Evolutionary conservation across 1,140 invertebrate genomes (phyloP).

Genomic region (Steinernema feltiae): DNA sequence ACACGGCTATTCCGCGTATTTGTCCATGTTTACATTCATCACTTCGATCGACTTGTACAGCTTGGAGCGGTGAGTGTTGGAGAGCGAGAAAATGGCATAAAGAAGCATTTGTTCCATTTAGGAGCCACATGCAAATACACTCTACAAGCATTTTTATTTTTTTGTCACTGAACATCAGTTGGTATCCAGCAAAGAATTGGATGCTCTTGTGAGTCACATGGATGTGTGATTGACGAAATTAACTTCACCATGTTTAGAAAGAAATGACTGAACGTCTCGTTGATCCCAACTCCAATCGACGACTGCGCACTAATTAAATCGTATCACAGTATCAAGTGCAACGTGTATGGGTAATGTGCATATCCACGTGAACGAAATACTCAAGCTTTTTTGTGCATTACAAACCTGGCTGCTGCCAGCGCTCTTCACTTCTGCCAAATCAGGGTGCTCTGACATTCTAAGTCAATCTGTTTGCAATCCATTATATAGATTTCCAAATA

Average conservation of each 20-base stretch:
- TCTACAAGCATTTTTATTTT: constrained; percentile 93
- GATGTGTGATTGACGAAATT: neutral
- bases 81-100: constrained; percentile 16
- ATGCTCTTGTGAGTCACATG: constrained; percentile 67
- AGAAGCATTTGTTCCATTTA: constrained; percentile 57
- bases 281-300: constrained; percentile 1
- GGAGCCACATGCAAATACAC: constrained; percentile 92
- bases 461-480: too few species aligned
- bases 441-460: too few species aligned
- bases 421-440: neutral
- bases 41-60: constrained; percentile 80
- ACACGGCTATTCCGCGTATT: constrained; percentile 85
- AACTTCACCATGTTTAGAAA: constrained; percentile 21
- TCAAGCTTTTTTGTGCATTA: neutral
- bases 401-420: neutral
- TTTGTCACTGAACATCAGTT: constrained; percentile 83
- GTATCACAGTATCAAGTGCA: neutral
- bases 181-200: constrained; percentile 76
- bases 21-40: constrained; percentile 94
- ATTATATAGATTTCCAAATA: too few species aligned
- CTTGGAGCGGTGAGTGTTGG: constrained; percentile 73
- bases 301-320: neutral
- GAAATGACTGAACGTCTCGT: constrained; percentile 40
- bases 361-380: neutral
- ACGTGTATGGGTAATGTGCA: neutral